Evolutionary conservation across 2,113 vertebrate species (phyloP).

Genomic region (Pomatorhinus ruficollis): DNA sequence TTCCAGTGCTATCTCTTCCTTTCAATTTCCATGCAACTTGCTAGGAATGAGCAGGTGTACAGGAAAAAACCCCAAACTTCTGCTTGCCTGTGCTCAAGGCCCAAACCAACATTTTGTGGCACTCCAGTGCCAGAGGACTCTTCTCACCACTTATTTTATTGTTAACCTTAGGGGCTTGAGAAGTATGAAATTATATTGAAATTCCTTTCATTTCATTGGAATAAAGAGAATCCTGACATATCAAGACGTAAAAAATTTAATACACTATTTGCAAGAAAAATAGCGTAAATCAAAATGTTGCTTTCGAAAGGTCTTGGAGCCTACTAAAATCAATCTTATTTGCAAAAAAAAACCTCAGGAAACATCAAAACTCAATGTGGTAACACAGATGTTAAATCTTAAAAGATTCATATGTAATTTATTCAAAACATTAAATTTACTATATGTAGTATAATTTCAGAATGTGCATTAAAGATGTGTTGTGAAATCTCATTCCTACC

Average conservation of each 20-base stretch:
- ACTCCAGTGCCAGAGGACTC: not conserved
- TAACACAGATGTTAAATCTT: not conserved
- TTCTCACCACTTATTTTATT: not conserved
- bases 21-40: not conserved
- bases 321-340: not conserved
- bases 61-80: not conserved
- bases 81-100: not conserved
- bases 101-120: not conserved
- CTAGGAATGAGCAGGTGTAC: not conserved
- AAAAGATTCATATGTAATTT: not conserved
- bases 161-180: not conserved
- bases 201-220: not conserved
- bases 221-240: not conserved
- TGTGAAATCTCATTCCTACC: constrained; percentile 21
- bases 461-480: not conserved
- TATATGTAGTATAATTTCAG: constrained; percentile 12
- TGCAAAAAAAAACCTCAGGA: not conserved
- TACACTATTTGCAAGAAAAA: not conserved
- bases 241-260: not conserved
- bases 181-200: not conserved
- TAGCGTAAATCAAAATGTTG: not conserved
- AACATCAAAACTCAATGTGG: not conserved
- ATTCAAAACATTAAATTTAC: constrained; percentile 35
- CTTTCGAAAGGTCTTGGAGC: not conserved
- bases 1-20: rapidly evolving